Evolutionary conservation across 2,888 invertebrate genomes (phyloP).

Genomic region (Orthosia cruda): DNA sequence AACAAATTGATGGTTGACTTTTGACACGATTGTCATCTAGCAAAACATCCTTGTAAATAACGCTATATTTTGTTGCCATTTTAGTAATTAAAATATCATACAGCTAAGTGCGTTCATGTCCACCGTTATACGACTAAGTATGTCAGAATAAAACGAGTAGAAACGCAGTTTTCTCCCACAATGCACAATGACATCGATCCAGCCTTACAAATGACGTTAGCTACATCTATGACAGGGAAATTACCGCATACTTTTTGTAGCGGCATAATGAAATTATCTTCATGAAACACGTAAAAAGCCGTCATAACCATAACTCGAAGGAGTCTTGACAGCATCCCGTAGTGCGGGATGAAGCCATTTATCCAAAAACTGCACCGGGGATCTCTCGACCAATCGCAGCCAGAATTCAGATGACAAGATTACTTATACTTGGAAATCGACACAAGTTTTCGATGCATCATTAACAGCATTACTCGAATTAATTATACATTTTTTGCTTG

Average conservation of each 20-base stretch:
- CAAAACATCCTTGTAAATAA: constrained; percentile 19
- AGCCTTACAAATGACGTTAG: constrained; percentile 54
- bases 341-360: constrained; percentile 90
- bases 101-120: constrained; percentile 4
- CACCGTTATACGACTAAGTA: constrained; percentile 41
- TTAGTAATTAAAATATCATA: constrained; percentile 12
- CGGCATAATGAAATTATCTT: constrained; percentile 82
- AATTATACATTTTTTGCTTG: constrained; percentile 81
- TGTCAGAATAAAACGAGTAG: constrained; percentile 27
- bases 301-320: constrained; percentile 82
- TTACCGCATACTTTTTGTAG: constrained; percentile 61
- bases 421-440: constrained; percentile 90
- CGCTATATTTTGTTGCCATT: constrained; percentile 2
- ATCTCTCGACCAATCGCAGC: constrained; percentile 81
- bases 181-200: constrained; percentile 56
- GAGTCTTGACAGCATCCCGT: constrained; percentile 77
- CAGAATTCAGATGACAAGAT: constrained; percentile 88
- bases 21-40: constrained; percentile 24
- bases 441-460: constrained; percentile 85
- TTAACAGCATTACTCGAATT: constrained; percentile 89
- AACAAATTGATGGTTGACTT: constrained; percentile 38
- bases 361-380: constrained; percentile 83
- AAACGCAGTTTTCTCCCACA: constrained; percentile 59
- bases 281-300: constrained; percentile 79
- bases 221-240: constrained; percentile 63